Conservation (phyloP, 2,113 vertebrate species). For the Amblyornis subalaris region DNA sequence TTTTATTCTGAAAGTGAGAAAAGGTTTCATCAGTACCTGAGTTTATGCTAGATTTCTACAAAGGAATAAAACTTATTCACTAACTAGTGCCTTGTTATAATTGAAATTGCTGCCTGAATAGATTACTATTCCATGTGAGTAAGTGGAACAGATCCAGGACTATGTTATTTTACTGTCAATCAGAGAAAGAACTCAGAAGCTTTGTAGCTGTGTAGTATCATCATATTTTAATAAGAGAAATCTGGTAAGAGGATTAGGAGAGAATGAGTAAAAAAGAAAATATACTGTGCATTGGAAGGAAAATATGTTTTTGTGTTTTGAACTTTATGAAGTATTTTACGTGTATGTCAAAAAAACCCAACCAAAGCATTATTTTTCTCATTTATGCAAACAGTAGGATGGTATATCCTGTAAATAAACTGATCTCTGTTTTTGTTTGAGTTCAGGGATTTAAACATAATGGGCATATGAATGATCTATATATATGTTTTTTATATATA, state of each 20-base stretch:
- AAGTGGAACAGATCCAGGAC: neutral
- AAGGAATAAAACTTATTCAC: neutral
- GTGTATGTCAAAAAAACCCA: neutral
- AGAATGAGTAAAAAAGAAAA: neutral
- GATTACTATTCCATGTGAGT: neutral
- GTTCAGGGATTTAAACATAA: neutral
- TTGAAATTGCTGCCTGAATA: neutral
- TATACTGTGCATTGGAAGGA: neutral
- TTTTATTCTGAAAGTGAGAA: neutral
- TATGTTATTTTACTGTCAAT: neutral
- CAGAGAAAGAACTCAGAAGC: neutral
- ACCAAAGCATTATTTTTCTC: neutral
- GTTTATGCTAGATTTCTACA: neutral
- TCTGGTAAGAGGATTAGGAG: neutral
- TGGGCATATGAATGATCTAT: neutral
- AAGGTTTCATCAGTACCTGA: neutral
- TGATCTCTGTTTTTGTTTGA: neutral
- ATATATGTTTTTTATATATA: neutral
- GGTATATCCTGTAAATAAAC: neutral
- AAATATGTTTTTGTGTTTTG: neutral
- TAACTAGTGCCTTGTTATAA: neutral
- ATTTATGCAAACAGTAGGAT: neutral
- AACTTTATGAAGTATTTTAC: neutral
- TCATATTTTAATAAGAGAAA: neutral
- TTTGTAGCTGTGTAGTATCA: neutral